These are phyloP conservation scores for Trichogramma pretiosum DNA, from an alignment of 1,140 invertebrate species.

Conservation along the genomic window DNA sequence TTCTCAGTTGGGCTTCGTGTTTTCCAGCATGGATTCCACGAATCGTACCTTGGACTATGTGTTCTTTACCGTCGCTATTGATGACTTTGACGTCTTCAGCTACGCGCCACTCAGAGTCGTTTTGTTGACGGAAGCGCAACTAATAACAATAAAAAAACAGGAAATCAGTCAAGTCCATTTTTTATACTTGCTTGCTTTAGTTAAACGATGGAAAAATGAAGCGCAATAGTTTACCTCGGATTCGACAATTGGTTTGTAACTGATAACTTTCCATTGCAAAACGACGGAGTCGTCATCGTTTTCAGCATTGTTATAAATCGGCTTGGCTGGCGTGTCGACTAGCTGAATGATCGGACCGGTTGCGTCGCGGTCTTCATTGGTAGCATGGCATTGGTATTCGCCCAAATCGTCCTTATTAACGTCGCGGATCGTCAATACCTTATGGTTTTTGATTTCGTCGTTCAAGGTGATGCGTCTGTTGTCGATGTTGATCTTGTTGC, in stretches of 20 bases:
- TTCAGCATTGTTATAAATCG: not conserved
- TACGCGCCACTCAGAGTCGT: not conserved
- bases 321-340: constrained; percentile 1
- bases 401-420: constrained; percentile 18
- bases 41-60: constrained; percentile 1
- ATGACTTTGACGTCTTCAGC: not conserved
- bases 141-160: constrained; percentile 5
- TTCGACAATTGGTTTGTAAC: constrained; percentile 9
- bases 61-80: constrained; percentile 5
- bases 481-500: not conserved
- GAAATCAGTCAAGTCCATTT: too few species aligned
- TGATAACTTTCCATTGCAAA: constrained; percentile 3
- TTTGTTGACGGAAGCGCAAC: constrained; percentile 1
- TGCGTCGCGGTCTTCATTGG: not conserved
- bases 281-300: not conserved
- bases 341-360: not conserved
- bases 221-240: not conserved
- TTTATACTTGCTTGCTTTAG: too few species aligned
- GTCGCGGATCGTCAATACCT: constrained; percentile 17
- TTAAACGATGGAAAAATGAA: too few species aligned
- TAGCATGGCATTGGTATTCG: constrained; percentile 20
- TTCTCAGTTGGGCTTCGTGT: constrained; percentile 8
- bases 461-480: constrained; percentile 1
- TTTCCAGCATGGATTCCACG: not conserved
- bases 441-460: constrained; percentile 6